Conservation (phyloP, 2,888 invertebrate species). For the Stenurella melanura region DNA sequence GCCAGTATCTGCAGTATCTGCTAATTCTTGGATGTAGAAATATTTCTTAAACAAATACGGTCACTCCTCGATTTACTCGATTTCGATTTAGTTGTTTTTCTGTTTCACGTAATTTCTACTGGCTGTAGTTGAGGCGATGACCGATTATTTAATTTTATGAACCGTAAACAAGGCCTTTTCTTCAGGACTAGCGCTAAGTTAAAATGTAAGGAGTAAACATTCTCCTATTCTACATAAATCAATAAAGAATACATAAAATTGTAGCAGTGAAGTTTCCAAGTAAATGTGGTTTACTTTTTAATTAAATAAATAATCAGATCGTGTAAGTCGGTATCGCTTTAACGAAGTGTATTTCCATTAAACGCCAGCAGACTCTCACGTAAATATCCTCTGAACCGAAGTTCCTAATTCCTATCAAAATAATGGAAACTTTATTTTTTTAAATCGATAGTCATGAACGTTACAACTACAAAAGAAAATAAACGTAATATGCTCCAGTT, state of each 20-base stretch:
- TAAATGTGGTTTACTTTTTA: background rate
- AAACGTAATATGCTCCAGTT: background rate
- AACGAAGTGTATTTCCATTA: slow-evolving; percentile 12
- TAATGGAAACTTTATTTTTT: background rate
- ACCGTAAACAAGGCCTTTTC: background rate
- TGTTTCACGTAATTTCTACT: too few relatives aligned
- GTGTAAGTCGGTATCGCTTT: slow-evolving; percentile 4
- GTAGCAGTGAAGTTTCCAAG: slow-evolving; percentile 11
- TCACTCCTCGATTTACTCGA: too few relatives aligned
- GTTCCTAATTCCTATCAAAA: background rate
- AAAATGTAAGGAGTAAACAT: background rate
- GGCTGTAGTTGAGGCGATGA: too few relatives aligned
- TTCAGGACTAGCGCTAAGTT: background rate
- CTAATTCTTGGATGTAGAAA: too few relatives aligned
- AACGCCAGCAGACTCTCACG: background rate
- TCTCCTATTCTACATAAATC: background rate
- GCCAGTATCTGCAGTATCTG: too few relatives aligned
- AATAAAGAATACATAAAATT: background rate
- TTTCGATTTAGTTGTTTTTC: too few relatives aligned
- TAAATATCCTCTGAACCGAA: background rate
- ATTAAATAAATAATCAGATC: slow-evolving; percentile 18
- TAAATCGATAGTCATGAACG: background rate
- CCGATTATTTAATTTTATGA: background rate
- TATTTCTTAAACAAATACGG: too few relatives aligned
- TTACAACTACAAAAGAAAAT: background rate